Base-by-base conservation (phyloP, 2,797 vertebrate species). In the Discoglossus pictus region DNA sequence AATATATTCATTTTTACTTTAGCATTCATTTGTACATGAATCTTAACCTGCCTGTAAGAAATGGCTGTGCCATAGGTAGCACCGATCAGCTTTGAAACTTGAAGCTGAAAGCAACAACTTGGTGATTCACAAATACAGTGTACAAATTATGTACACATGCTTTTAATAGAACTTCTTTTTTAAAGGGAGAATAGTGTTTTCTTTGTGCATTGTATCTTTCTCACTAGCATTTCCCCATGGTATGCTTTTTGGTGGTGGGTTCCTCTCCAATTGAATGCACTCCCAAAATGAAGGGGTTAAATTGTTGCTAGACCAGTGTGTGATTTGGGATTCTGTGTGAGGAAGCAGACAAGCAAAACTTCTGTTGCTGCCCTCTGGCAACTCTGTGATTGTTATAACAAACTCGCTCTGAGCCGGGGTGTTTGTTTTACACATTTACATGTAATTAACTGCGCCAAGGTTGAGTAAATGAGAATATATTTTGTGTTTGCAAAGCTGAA, bases 401-500 rank as follows among this genome's bases (percentile, higher is more conserved):
- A 36, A 60, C 17, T 10, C 2, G 0, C 1, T 0, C 17, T 44
- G 0, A 46, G 11, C 46, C 13, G 1, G 10, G 12, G n/a, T 35
- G 36, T 67, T 42, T 50, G 43, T 47, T 47, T 55, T 67, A 52
- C 44, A 38, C 40, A 52, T 69, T 59, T 40, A 74, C 25, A 47
- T 36, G 23, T 65, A 51, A 42, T 61, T 46, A 48, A 24, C 25
- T 55, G 20, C 21, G 21, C 4, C 18, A 13, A 6, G 21, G 21
- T 63, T 58, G 34, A 58, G 63, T 0, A 0, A 55, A 16, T 4
- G 2, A 7, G 44, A 48, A 0, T 47, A 43, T 38, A 18, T 42
- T 54, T 13, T 38, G 17, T 27, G 20, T 43, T 40, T 11, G 31
- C 47, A 68, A 43, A 27, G 3, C 67, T 10, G 4, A 34, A 10